Evolutionary conservation across 1,140 invertebrate genomes (phyloP).

Genomic region (Meloidogyne floridensis): DNA sequence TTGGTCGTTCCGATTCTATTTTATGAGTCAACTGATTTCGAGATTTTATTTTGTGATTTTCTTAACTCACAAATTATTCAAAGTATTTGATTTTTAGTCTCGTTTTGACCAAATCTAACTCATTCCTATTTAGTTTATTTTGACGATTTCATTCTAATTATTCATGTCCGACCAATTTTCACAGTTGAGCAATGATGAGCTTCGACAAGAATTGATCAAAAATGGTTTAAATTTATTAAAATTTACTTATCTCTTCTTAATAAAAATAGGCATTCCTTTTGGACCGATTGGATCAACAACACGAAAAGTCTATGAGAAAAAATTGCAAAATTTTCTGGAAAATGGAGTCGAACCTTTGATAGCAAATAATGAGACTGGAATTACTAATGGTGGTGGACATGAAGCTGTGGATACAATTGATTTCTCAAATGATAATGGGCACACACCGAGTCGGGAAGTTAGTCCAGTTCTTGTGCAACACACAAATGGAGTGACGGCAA

Average conservation of each 20-base stretch:
- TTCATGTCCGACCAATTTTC: conserved; percentile 2
- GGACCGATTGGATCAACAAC: conserved; percentile 35
- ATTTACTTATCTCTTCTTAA: not conserved
- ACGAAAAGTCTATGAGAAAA: conserved; percentile 38
- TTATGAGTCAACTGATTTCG: too few relatives aligned
- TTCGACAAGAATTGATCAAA: conserved; percentile 15
- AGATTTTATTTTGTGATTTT: too few relatives aligned
- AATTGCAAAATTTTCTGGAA: conserved; percentile 29
- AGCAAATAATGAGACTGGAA: conserved; percentile 2
- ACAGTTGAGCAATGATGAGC: conserved; percentile 19
- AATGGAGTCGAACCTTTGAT: not conserved
- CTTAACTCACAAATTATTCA: too few relatives aligned
- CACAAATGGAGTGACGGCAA: not conserved
- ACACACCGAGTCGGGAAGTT: conserved; percentile 3
- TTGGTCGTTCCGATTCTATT: too few relatives aligned
- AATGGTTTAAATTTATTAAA: conserved; percentile 5
- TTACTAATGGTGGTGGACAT: conserved; percentile 10
- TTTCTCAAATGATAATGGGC: conserved; percentile 11
- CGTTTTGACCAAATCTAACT: too few relatives aligned
- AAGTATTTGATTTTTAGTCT: too few relatives aligned
- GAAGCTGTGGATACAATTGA: conserved; percentile 13
- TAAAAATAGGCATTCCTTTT: conserved; percentile 11
- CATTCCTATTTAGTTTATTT: not conserved
- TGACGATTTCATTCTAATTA: not conserved
- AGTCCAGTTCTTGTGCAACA: not conserved